Evolutionary conservation across 2,113 vertebrate species (phyloP).

Genomic region (Pseudonaja textilis): DNA sequence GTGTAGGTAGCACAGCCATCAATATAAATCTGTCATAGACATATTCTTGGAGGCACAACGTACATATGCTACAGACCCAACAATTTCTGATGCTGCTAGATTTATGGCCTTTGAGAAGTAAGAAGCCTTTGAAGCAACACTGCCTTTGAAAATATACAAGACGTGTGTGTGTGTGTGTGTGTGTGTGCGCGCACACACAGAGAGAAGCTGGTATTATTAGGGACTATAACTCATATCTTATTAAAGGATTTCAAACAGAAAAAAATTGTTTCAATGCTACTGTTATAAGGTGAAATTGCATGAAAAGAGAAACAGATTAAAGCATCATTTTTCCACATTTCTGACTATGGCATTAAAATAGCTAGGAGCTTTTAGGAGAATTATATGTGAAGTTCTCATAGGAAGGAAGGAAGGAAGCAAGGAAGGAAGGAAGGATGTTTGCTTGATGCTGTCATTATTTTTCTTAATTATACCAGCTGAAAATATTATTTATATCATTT

Average conservation of each 20-base stretch:
- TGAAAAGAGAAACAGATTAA: neutral
- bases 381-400: neutral
- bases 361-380: neutral
- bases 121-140: constrained; percentile 52
- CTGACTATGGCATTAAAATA: neutral
- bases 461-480: neutral
- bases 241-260: constrained; percentile 50
- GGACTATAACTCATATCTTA: constrained; percentile 39
- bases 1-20: constrained; percentile 64
- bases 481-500: neutral
- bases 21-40: constrained; percentile 77
- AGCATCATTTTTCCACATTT: neutral
- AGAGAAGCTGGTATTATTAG: constrained; percentile 5
- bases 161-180: neutral
- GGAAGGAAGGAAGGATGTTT: neutral
- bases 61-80: constrained; percentile 59
- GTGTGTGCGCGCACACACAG: neutral
- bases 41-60: constrained; percentile 69
- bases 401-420: no score
- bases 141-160: constrained; percentile 25
- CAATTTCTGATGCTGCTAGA: constrained; percentile 67
- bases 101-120: constrained; percentile 64
- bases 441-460: neutral
- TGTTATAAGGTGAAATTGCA: neutral
- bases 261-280: neutral